Evolutionary conservation across 2,888 invertebrate species (phyloP).

Genomic region (Quadriops clusia): DNA sequence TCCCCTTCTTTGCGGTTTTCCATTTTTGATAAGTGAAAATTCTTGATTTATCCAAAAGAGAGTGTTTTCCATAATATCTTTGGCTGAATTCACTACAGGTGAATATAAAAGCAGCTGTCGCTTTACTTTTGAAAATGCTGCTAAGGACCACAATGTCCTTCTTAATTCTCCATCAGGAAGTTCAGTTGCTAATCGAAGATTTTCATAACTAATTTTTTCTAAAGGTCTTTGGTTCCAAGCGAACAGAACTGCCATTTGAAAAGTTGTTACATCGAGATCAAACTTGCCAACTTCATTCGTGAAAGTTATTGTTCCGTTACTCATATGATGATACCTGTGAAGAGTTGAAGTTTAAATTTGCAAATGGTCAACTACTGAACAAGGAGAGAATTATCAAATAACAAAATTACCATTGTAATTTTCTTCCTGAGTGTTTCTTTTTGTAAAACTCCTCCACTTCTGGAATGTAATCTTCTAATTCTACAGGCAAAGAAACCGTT

Average conservation of each 20-base stretch:
- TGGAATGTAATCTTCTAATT: slow-evolving; percentile 97
- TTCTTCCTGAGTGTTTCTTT: slow-evolving; percentile 93
- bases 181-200: slow-evolving; percentile 90
- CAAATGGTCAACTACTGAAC: neutral
- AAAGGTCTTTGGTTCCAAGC: slow-evolving; percentile 95
- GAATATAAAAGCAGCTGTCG: slow-evolving; percentile 78
- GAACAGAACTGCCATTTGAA: slow-evolving; percentile 98
- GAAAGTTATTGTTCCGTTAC: slow-evolving; percentile 96
- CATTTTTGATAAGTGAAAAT: slow-evolving; percentile 89
- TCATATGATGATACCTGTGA: slow-evolving; percentile 85
- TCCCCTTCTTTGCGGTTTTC: slow-evolving; percentile 86
- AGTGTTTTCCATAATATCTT: slow-evolving; percentile 88
- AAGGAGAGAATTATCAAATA: too few species aligned
- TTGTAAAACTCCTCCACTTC: slow-evolving; percentile 98
- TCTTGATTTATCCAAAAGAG: slow-evolving; percentile 96
- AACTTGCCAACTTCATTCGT: slow-evolving; percentile 84
- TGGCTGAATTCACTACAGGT: slow-evolving; percentile 72
- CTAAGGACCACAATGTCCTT: slow-evolving; percentile 89
- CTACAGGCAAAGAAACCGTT: slow-evolving; percentile 90
- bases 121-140: slow-evolving; percentile 92
- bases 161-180: slow-evolving; percentile 90
- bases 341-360: too few species aligned
- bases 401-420: slow-evolving; percentile 79
- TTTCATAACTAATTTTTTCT: slow-evolving; percentile 93
- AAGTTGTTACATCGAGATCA: slow-evolving; percentile 97